Evolutionary conservation across 1,140 invertebrate genomes (phyloP).

Genomic region (Cotesia vestalis): DNA sequence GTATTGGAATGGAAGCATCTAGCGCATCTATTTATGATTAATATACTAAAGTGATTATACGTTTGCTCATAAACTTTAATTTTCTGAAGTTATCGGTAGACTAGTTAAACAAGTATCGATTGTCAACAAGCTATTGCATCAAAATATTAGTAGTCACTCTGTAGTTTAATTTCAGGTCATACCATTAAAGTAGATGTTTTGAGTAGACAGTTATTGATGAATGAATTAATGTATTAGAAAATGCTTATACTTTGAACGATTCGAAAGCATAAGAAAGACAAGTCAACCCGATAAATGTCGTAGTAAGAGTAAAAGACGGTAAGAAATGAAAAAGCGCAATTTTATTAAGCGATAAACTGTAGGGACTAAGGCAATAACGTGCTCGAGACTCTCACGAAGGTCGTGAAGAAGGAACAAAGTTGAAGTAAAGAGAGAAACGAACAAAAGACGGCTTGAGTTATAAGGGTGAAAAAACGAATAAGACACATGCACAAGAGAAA

Average conservation of each 20-base stretch:
- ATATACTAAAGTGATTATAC: too few species aligned
- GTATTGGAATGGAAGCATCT: too few species aligned
- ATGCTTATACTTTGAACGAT: background rate
- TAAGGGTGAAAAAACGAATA: constrained; percentile 2
- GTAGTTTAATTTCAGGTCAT: too few species aligned
- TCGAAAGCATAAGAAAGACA: constrained; percentile 16
- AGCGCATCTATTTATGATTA: too few species aligned
- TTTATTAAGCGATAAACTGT: constrained; percentile 32
- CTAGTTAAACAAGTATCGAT: too few species aligned
- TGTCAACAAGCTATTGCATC: too few species aligned
- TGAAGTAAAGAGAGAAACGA: background rate
- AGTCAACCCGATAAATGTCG: constrained; percentile 27
- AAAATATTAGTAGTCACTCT: too few species aligned
- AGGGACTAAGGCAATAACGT: constrained; percentile 19
- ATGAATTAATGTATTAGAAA: constrained; percentile 12
- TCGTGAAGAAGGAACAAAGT: constrained; percentile 26
- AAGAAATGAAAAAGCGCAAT: constrained; percentile 23
- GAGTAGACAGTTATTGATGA: constrained; percentile 1
- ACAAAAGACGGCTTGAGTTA: constrained; percentile 13
- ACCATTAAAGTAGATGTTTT: too few species aligned
- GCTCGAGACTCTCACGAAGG: constrained; percentile 18
- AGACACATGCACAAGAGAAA: constrained; percentile 1
- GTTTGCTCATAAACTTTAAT: too few species aligned
- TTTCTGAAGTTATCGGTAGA: too few species aligned
- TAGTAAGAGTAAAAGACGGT: constrained; percentile 1